Percentiles rank a stretch among this genome's conserved stretches.
These are phyloP conservation scores for Dendrolimus pini DNA, from an alignment of 2,888 invertebrate genomes.

Conservation along the genomic window DNA sequence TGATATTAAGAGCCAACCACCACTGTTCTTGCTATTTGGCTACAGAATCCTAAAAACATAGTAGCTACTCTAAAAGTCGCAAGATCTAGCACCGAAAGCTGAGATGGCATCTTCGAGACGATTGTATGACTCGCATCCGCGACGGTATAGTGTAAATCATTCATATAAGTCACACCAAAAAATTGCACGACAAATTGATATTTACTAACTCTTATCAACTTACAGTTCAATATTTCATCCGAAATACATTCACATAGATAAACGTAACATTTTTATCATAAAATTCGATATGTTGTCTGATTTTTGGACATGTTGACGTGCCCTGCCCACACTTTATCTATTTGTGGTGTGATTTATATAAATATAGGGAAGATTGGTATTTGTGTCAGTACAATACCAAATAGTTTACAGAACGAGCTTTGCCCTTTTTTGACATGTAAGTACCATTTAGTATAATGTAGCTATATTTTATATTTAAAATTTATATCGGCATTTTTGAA, in stretches of 20 bases:
- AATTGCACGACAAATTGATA: neutral
- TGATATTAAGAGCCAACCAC: too few species aligned
- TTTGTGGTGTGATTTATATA: conserved; percentile 49
- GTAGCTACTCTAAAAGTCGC: too few species aligned
- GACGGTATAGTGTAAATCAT: too few species aligned
- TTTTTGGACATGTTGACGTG: conserved; percentile 23
- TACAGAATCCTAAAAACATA: too few species aligned
- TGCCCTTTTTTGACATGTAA: conserved; percentile 1
- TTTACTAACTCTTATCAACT: neutral
- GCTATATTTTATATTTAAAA: neutral
- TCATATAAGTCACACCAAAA: neutral
- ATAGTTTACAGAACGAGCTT: conserved; percentile 13
- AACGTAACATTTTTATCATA: neutral
- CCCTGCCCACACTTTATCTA: conserved; percentile 32
- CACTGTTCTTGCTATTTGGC: too few species aligned
- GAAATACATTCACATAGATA: neutral
- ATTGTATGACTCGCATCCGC: too few species aligned
- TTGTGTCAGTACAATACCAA: conserved; percentile 20
- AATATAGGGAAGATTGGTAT: conserved; percentile 17
- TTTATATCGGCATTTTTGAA: neutral
- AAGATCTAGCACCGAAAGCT: too few species aligned
- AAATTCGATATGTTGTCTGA: conserved; percentile 5
- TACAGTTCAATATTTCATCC: neutral
- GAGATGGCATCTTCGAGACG: too few species aligned
- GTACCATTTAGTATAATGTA: neutral